These are phyloP conservation scores for Myzus persicae DNA, from an alignment of 1,140 invertebrate species.

Conservation along the genomic window DNA sequence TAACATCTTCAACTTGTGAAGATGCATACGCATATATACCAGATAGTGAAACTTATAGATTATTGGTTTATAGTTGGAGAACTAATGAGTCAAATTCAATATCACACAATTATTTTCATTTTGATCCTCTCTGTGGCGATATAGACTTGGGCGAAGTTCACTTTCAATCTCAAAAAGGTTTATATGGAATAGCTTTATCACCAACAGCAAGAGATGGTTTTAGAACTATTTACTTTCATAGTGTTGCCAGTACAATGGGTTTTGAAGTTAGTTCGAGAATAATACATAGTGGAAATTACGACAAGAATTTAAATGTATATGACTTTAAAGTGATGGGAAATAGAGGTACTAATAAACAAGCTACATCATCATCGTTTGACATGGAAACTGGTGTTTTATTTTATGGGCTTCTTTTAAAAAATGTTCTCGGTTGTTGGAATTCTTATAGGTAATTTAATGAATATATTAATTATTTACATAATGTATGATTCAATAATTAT, in stretches of 20 bases:
- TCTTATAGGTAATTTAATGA: constrained; percentile 66
- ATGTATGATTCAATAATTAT: not conserved
- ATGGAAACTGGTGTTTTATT: constrained; percentile 76
- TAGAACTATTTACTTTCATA: constrained; percentile 79
- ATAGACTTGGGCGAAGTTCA: constrained; percentile 74
- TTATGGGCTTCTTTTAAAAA: constrained; percentile 78
- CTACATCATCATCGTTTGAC: constrained; percentile 76
- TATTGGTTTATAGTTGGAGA: constrained; percentile 78
- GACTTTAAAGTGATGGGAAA: constrained; percentile 75
- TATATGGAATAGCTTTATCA: constrained; percentile 75
- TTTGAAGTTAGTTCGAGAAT: constrained; percentile 73
- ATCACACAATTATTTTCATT: constrained; percentile 81
- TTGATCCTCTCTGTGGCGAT: constrained; percentile 75
- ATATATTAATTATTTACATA: not conserved
- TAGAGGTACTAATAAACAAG: constrained; percentile 75
- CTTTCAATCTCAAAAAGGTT: constrained; percentile 77
- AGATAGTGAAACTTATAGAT: constrained; percentile 74
- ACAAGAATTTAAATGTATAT: constrained; percentile 66
- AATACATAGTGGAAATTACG: constrained; percentile 72
- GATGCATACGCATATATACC: constrained; percentile 77
- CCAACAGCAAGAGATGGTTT: constrained; percentile 70
- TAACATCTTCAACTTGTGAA: constrained; percentile 73
- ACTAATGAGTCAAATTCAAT: constrained; percentile 78
- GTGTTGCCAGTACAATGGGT: constrained; percentile 76
- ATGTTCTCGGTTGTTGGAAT: constrained; percentile 79